Evolutionary conservation across 1,140 invertebrate species (phyloP).

Genomic region (Bicyclus anynana): DNA sequence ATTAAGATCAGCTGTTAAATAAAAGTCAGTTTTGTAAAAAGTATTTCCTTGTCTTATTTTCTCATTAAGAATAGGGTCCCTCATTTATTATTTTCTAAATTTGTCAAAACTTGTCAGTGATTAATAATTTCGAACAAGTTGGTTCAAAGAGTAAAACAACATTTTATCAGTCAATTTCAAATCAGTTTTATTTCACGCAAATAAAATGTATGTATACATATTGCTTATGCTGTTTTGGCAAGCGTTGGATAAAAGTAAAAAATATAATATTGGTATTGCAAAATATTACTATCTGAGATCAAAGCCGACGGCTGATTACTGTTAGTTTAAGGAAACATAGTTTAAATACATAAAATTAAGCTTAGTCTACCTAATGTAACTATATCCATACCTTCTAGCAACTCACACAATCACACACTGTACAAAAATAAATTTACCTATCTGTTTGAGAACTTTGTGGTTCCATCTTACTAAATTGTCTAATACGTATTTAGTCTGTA

Average conservation of each 20-base stretch:
- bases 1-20: neutral
- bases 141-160: neutral
- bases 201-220: neutral
- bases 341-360: constrained; percentile 6
- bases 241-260: constrained; percentile 1
- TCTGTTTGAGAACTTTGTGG: neutral
- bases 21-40: neutral
- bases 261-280: neutral
- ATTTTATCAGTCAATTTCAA: neutral
- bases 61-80: no score
- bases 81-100: no score
- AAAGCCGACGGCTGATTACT: constrained; percentile 21
- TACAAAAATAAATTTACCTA: constrained; percentile 4
- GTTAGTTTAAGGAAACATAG: constrained; percentile 5
- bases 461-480: neutral
- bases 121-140: no score
- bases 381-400: constrained; percentile 6
- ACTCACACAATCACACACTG: constrained; percentile 10
- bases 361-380: constrained; percentile 18
- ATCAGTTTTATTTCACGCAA: neutral
- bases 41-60: neutral
- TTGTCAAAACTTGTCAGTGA: no score
- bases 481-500: neutral
- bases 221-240: constrained; percentile 13
- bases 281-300: constrained; percentile 31